phyloP scores from a whole-genome alignment of 1,140 invertebrate species.

The Manduca sexta region DNA sequence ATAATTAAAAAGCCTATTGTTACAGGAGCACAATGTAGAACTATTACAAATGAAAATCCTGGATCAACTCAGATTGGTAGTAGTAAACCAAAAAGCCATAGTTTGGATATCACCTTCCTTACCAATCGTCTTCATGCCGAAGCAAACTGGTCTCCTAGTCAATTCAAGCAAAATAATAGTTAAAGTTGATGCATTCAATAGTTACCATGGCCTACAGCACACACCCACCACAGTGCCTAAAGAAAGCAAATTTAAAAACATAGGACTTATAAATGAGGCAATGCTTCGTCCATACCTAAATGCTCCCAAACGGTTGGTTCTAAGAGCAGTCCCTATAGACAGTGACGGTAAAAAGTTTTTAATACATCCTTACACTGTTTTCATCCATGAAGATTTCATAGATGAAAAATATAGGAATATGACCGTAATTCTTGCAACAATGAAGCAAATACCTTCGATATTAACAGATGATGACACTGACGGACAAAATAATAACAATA shows the following conservation, averaged over 20 bases:
- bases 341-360: slow-evolving; percentile 62
- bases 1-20: slow-evolving; percentile 20
- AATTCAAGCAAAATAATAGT: slow-evolving; percentile 53
- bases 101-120: slow-evolving; percentile 74
- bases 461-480: slow-evolving; percentile 33
- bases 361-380: slow-evolving; percentile 64
- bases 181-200: slow-evolving; percentile 59
- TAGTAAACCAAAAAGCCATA: slow-evolving; percentile 69
- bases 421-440: slow-evolving; percentile 51
- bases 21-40: slow-evolving; percentile 73
- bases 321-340: slow-evolving; percentile 54
- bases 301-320: slow-evolving; percentile 37
- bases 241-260: slow-evolving; percentile 44
- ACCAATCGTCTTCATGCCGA: slow-evolving; percentile 59
- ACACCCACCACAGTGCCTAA: slow-evolving; percentile 20
- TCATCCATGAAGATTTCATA: slow-evolving; percentile 57
- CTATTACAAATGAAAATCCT: slow-evolving; percentile 72
- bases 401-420: slow-evolving; percentile 41
- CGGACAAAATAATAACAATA: slow-evolving; percentile 32
- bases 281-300: slow-evolving; percentile 51
- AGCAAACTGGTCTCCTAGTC: slow-evolving; percentile 57
- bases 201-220: slow-evolving; percentile 22
- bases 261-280: slow-evolving; percentile 49
- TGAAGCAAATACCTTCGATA: slow-evolving; percentile 52
- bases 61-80: slow-evolving; percentile 72